These are phyloP conservation scores for Drosophila ochracea DNA, from an alignment of 2,888 invertebrate genomes.

Conservation along the genomic window DNA sequence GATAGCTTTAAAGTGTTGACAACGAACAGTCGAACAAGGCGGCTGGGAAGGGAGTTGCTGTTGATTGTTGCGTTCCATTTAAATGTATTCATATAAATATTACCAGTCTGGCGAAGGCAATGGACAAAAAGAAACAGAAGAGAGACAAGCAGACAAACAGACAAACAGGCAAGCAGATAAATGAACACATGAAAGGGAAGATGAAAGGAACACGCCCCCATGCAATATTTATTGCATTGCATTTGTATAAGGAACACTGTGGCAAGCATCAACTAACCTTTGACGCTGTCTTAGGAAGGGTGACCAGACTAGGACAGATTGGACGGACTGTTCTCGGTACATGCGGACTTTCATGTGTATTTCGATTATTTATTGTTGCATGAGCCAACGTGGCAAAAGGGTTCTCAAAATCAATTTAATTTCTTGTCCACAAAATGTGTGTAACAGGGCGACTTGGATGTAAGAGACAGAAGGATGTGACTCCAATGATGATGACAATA, in stretches of 20 bases:
- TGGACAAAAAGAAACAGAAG: constrained; percentile 16
- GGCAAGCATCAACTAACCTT: constrained; percentile 58
- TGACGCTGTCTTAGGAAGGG: constrained; percentile 34
- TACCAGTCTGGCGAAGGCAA: constrained; percentile 27
- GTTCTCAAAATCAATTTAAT: constrained; percentile 45
- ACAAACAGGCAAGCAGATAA: constrained; percentile 4
- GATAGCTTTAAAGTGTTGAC: constrained; percentile 52
- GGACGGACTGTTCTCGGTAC: neutral
- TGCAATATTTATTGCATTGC: constrained; percentile 64
- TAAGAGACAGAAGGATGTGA: neutral
- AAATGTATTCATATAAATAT: constrained; percentile 58
- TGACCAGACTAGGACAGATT: constrained; percentile 26
- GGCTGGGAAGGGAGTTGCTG: neutral
- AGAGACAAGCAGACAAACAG: neutral
- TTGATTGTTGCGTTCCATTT: constrained; percentile 20
- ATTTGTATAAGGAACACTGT: constrained; percentile 39
- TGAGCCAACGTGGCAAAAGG: constrained; percentile 28
- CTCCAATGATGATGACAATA: neutral
- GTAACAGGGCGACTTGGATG: neutral
- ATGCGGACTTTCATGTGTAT: constrained; percentile 25
- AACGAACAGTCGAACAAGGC: constrained; percentile 15
- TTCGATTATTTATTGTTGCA: constrained; percentile 63
- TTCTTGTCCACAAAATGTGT: neutral
- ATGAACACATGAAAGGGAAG: neutral
- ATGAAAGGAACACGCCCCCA: constrained; percentile 53